Conservation (phyloP, 2,888 invertebrate genomes). For the Mycalesis mineus region DNA sequence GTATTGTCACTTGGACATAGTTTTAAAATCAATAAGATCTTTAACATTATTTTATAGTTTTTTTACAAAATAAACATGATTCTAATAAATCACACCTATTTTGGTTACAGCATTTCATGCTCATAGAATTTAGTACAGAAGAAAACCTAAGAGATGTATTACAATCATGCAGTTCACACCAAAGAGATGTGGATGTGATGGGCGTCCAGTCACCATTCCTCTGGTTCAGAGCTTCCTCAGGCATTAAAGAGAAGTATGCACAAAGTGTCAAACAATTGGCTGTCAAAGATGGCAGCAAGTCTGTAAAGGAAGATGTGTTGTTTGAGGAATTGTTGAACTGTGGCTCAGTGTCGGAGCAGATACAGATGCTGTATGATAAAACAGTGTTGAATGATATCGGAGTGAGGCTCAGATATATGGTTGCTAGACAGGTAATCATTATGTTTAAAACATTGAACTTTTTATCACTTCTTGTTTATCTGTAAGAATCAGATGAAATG, state of each 20-base stretch:
- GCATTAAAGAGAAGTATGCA: conserved; percentile 42
- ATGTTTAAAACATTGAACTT: too few species aligned
- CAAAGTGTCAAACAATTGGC: conserved; percentile 33
- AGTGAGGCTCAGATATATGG: conserved; percentile 84
- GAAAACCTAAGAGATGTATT: conserved; percentile 76
- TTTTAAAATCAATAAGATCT: too few species aligned
- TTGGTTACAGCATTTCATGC: conserved; percentile 81
- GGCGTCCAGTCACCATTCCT: conserved; percentile 84
- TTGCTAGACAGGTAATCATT: conserved; percentile 79
- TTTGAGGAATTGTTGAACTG: conserved; percentile 66
- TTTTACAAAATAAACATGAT: too few species aligned
- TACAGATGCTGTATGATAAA: conserved; percentile 78
- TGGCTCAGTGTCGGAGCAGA: conserved; percentile 81
- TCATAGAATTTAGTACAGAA: conserved; percentile 83
- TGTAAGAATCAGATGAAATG: too few species aligned
- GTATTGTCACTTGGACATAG: too few species aligned
- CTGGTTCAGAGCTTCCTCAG: conserved; percentile 81
- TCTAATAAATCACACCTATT: neutral
- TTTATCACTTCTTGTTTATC: too few species aligned
- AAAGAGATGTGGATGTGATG: conserved; percentile 77
- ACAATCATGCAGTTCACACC: conserved; percentile 74
- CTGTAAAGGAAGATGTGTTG: conserved; percentile 62
- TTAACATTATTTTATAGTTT: too few species aligned
- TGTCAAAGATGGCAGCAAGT: conserved; percentile 67
- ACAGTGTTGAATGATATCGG: conserved; percentile 86